These are phyloP conservation scores for Rhineura floridana DNA, from an alignment of 2,113 vertebrate species.

Conservation along the genomic window DNA sequence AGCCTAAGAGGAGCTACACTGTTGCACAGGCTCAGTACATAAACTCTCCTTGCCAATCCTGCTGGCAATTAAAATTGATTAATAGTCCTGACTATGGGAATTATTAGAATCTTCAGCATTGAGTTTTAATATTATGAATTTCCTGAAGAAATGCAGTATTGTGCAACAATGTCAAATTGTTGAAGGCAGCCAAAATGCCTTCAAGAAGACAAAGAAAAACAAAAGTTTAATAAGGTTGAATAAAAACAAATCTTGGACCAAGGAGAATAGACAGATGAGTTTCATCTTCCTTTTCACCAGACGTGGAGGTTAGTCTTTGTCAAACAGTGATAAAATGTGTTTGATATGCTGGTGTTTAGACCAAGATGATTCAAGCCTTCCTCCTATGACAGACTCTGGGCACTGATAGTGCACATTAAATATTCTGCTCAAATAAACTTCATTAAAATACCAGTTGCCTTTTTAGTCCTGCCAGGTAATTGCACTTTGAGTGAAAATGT, in stretches of 20 bases:
- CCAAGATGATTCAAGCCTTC: constrained; percentile 45
- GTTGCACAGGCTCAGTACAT: constrained; percentile 19
- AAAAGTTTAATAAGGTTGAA: constrained; percentile 55
- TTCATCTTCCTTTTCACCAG: constrained; percentile 65
- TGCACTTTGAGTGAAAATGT: neutral
- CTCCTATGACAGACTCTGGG: constrained; percentile 33
- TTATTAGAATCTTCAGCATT: constrained; percentile 55
- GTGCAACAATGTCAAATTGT: constrained; percentile 40
- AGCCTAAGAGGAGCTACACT: neutral
- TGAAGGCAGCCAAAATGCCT: constrained; percentile 58
- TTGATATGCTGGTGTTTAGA: constrained; percentile 48
- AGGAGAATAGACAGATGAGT: constrained; percentile 56
- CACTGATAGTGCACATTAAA: constrained; percentile 27
- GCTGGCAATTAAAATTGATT: constrained; percentile 61
- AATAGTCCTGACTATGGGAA: constrained; percentile 46
- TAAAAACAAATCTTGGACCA: constrained; percentile 62
- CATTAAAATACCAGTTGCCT: neutral
- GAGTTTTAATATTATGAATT: constrained; percentile 49
- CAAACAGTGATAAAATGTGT: constrained; percentile 55
- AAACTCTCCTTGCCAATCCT: constrained; percentile 24
- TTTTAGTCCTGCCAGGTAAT: constrained; percentile 38
- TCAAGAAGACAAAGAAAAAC: constrained; percentile 61
- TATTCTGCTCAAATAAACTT: constrained; percentile 42
- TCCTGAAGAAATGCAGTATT: constrained; percentile 35
- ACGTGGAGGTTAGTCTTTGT: constrained; percentile 43